These are phyloP conservation scores for Rhynchophorus ferrugineus DNA, from an alignment of 1,140 invertebrate genomes.

Conservation along the genomic window DNA sequence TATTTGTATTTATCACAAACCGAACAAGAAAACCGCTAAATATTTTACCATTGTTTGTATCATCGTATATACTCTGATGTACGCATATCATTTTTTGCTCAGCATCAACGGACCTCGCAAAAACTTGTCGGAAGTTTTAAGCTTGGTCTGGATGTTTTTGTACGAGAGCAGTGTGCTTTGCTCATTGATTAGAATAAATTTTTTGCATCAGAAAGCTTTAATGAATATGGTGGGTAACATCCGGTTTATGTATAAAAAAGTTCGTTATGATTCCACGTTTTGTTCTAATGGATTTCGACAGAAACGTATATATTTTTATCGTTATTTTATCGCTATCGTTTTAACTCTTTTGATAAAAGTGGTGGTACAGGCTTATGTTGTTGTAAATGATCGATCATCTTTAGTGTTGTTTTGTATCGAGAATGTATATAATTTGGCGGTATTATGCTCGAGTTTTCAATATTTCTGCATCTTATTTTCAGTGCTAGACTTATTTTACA, in stretches of 20 bases:
- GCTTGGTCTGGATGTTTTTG: background rate
- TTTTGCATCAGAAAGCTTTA: background rate
- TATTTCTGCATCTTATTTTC: background rate
- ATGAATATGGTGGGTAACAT: background rate
- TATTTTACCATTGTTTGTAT: background rate
- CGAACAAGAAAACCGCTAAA: background rate
- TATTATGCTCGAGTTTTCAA: background rate
- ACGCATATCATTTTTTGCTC: background rate
- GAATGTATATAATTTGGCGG: background rate
- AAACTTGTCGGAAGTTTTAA: background rate
- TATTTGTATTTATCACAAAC: background rate
- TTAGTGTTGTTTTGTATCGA: background rate
- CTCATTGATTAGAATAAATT: background rate
- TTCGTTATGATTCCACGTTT: background rate
- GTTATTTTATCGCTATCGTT: background rate
- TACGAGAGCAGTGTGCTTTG: background rate
- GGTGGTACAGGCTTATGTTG: background rate
- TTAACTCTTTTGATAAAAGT: background rate
- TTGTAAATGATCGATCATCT: background rate
- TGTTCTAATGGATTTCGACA: background rate
- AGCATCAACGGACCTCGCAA: background rate
- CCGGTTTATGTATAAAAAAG: background rate
- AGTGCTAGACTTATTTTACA: background rate
- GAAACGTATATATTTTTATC: background rate
- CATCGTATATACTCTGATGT: background rate